A percentile compares a stretch with the other conserved stretches of the same genome.
Conservation (phyloP, 2,888 invertebrate species). For the Cerastoderma edule region DNA sequence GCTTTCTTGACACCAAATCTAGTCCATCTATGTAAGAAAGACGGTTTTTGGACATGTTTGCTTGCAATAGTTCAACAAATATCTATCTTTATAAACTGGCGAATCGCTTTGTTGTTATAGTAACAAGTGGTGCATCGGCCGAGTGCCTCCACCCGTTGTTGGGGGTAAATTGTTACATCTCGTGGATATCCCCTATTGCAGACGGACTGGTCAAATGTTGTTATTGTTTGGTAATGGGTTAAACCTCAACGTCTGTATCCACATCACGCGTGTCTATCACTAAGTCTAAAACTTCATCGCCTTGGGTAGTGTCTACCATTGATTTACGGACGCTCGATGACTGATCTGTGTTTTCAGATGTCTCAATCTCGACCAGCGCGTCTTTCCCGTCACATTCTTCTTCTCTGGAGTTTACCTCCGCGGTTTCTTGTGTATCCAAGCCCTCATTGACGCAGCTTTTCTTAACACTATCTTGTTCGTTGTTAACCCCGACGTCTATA, state of each 20-base stretch:
- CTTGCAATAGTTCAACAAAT: too few relatives aligned
- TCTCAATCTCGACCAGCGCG: not conserved
- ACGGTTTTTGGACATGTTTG: too few relatives aligned
- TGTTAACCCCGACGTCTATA: slow-evolving; percentile 30
- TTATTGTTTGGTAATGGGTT: too few relatives aligned
- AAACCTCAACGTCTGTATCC: slow-evolving; percentile 11
- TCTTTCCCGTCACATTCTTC: not conserved
- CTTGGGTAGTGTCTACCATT: not conserved
- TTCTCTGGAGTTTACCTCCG: not conserved
- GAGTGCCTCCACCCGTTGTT: too few relatives aligned
- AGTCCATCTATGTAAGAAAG: too few relatives aligned
- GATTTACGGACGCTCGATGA: not conserved
- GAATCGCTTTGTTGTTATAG: too few relatives aligned
- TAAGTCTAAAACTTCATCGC: slow-evolving; percentile 7
- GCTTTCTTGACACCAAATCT: too few relatives aligned
- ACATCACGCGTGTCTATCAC: slow-evolving; percentile 13
- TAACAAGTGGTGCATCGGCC: too few relatives aligned
- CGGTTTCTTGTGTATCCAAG: not conserved
- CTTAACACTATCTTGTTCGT: not conserved
- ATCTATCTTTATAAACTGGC: too few relatives aligned
- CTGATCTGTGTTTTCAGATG: not conserved
- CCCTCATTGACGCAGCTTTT: not conserved
- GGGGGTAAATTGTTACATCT: too few relatives aligned
- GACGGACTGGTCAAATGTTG: too few relatives aligned
- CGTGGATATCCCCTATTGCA: too few relatives aligned